Percentiles rank a stretch among this genome's conserved stretches.
Conservation (phyloP, 2,113 vertebrate genomes). For the Cottus gobio region DNA sequence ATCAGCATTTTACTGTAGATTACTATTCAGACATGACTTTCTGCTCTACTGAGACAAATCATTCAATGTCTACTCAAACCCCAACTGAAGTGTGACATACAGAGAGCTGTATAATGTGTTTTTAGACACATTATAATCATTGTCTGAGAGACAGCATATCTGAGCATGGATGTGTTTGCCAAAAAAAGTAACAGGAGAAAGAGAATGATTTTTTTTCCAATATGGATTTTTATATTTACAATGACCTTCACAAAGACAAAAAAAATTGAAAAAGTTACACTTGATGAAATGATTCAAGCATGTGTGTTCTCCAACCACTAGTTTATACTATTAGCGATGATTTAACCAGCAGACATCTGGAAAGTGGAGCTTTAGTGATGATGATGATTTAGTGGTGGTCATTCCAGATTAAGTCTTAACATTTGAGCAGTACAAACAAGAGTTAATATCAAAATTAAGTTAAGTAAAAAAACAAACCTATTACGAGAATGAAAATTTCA, state of each 20-base stretch:
- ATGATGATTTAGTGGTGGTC: not conserved
- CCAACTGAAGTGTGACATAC: not conserved
- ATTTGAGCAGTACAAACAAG: conserved; percentile 24
- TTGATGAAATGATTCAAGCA: conserved; percentile 3
- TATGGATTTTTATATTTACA: conserved; percentile 34
- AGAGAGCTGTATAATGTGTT: not conserved
- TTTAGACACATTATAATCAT: not conserved
- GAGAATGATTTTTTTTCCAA: conserved; percentile 1
- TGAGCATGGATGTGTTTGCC: conserved; percentile 7
- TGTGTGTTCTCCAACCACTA: not conserved
- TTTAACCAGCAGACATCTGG: not conserved
- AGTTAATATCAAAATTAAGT: not conserved
- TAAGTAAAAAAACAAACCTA: not conserved
- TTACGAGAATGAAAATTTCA: not conserved
- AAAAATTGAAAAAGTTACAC: conserved; percentile 22
- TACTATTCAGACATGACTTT: not conserved
- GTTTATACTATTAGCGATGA: not conserved
- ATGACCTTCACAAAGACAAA: conserved; percentile 31
- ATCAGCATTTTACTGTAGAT: not conserved
- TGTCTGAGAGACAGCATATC: not conserved
- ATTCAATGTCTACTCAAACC: not conserved
- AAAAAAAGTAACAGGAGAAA: conserved; percentile 33
- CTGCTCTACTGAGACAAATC: not conserved
- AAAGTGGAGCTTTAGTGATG: not conserved
- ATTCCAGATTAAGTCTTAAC: conserved; percentile 1